A percentile compares a stretch with the other conserved stretches of the same genome.
These are phyloP conservation scores for Vireo griseus DNA, from an alignment of 2,797 vertebrate species.

Conservation along the genomic window DNA sequence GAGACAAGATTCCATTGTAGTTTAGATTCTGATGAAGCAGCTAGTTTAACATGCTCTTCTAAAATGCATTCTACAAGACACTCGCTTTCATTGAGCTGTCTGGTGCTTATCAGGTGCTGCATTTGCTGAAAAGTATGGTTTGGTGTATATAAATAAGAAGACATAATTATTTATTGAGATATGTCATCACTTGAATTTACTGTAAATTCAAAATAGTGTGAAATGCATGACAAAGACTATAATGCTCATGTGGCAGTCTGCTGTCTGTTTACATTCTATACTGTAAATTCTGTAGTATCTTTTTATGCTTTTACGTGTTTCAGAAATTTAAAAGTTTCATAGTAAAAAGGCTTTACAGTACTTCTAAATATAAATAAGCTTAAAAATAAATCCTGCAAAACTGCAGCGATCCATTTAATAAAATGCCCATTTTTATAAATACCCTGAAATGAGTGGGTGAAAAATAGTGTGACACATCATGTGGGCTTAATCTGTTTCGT, in stretches of 20 bases:
- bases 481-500: conserved; percentile 30
- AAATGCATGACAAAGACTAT: background rate
- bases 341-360: background rate
- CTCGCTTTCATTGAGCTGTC: background rate
- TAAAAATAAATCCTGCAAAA: conserved; percentile 44
- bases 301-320: background rate
- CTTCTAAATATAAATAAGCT: conserved; percentile 50
- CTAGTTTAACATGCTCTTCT: background rate
- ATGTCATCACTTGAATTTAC: background rate
- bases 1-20: background rate
- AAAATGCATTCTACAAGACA: background rate
- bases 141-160: background rate
- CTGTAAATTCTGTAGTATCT: background rate
- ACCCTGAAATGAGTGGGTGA: conserved; percentile 10
- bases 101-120: background rate
- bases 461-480: conserved; percentile 1
- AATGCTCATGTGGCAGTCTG: background rate
- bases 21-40: background rate
- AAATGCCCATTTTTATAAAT: background rate
- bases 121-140: background rate
- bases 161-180: background rate
- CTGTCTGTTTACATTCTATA: background rate
- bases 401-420: background rate
- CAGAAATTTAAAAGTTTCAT: background rate
- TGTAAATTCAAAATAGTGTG: background rate